These are phyloP conservation scores for Anableps anableps DNA, from an alignment of 2,797 vertebrate species.

Conservation along the genomic window DNA sequence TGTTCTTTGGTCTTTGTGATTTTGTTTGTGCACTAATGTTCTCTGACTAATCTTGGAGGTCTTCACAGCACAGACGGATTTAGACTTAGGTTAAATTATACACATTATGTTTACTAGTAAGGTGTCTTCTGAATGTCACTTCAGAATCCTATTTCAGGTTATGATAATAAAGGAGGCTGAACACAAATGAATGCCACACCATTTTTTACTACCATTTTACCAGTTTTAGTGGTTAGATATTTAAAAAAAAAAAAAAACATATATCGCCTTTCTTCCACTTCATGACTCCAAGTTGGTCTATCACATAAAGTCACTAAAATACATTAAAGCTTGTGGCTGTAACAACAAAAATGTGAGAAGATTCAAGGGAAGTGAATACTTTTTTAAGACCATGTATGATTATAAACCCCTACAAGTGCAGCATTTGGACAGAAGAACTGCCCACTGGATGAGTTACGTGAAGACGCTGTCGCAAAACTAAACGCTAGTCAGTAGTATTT, in stretches of 20 bases:
- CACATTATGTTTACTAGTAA: background rate
- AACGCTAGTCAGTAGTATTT: conserved; percentile 23
- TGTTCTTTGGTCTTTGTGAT: background rate
- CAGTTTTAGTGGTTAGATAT: too few relatives aligned
- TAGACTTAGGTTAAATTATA: background rate
- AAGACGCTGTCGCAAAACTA: conserved; percentile 17
- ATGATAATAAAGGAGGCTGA: background rate
- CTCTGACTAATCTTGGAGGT: background rate
- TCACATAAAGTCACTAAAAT: background rate
- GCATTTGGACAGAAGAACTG: conserved; percentile 51
- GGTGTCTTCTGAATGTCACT: background rate
- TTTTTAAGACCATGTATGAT: background rate
- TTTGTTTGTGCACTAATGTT: background rate
- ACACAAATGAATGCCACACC: background rate
- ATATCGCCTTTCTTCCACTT: background rate
- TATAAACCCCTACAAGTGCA: background rate
- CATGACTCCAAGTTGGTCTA: background rate
- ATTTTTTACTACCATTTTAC: background rate
- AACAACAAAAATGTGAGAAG: background rate
- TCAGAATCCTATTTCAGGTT: background rate
- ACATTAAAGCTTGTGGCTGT: background rate
- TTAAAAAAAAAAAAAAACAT: too few relatives aligned
- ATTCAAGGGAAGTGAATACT: background rate
- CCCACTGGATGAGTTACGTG: conserved; percentile 67
- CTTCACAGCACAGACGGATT: background rate